Base-by-base conservation (phyloP, 1,140 invertebrate species). In the Tetramorium alpestre region DNA sequence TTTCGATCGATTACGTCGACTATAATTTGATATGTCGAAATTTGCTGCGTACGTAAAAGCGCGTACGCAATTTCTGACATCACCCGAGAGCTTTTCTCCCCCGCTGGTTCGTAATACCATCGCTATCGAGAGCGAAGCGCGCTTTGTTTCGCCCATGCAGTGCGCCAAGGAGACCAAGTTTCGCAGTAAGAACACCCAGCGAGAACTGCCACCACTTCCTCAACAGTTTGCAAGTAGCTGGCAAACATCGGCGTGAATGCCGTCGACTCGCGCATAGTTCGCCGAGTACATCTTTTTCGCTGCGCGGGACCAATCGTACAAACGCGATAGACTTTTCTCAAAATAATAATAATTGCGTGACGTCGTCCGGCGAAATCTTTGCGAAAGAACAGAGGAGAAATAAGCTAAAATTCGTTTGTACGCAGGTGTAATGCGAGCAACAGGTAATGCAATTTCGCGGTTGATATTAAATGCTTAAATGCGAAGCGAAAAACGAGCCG, bases 161-260 rank as follows among this genome's bases (percentile, higher is more conserved):
- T 25, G 7, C 25, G 41, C 51, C 67, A 38, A 73, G 54, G 41
- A 60, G 80, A 73, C 67, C 22, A 75, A 84, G 80, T 84, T 84
- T 60, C 22, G 69, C 56, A 75, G 80, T 84, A 75, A 84, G 80
- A 84, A 84, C 80, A 84, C 18, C 58, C 41, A 49, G 54, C 13
- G 54, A 84, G 80, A 84, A 84, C 70, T 49, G 69, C 28, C 80
- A 44, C 28, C 69, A 75, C 80, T 84, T 73, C 69, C 80, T 84
- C 80, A 49, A 60, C 80, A 84, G 80, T 84, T 84, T 60, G 80
- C 80, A 84, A 84, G 80, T 84, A 84, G 69, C 80, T 84, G 69
- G 56, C 54, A 49, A 84, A 84, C 80, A 75, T 84, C 41, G 54
- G 41, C 25, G 38, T 25, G 51, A 51, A 82, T 60, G 65, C 51